These are phyloP conservation scores for Rafetus swinhoei DNA, from an alignment of 2,113 vertebrate species.

Conservation along the genomic window DNA sequence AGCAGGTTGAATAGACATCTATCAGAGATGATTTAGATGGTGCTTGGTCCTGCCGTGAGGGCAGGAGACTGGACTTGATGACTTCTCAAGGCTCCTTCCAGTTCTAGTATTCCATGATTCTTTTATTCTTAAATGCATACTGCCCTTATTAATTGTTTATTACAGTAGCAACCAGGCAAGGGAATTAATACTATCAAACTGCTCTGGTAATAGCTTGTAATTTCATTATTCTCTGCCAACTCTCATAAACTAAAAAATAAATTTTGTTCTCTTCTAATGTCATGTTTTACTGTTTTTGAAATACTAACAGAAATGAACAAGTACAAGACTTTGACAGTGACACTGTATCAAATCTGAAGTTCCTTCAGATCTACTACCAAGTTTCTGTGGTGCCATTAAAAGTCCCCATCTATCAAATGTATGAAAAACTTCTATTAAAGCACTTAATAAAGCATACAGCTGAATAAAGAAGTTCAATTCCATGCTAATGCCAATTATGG, in stretches of 20 bases:
- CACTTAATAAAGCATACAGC: constrained; percentile 34
- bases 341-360: neutral
- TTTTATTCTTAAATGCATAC: neutral
- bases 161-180: constrained; percentile 17
- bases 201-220: constrained; percentile 51
- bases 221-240: constrained; percentile 3
- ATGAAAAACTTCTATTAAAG: constrained; percentile 17
- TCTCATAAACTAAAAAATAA: constrained; percentile 40
- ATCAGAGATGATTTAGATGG: no score
- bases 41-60: no score
- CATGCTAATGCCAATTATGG: constrained; percentile 49
- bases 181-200: constrained; percentile 36
- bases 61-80: no score
- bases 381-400: accelerated
- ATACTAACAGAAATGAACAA: neutral
- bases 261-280: neutral
- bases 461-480: constrained; percentile 50
- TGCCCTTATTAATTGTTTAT: neutral
- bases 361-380: constrained; percentile 2
- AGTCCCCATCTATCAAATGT: neutral
- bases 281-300: neutral
- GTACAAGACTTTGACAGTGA: neutral
- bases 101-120: no score
- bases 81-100: no score
- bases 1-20: no score